phyloP scores from a whole-genome alignment of 2,888 invertebrate species.

The Drosophila affinis region DNA sequence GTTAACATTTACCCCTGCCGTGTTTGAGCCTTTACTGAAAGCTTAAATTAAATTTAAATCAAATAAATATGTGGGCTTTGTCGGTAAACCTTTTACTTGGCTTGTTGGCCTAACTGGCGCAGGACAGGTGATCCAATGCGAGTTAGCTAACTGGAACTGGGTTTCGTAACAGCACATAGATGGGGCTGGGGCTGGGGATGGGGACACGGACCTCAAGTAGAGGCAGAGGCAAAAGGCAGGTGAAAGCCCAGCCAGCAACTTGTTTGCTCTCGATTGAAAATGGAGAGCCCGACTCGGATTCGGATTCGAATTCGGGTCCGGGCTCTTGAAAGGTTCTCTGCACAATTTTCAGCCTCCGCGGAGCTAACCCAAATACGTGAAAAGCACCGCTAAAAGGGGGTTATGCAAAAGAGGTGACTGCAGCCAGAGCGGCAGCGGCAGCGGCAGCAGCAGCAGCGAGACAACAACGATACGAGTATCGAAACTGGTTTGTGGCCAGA shows the following conservation, averaged over 20 bases:
- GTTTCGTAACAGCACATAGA: constrained; percentile 54
- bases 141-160: constrained; percentile 29
- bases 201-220: constrained; percentile 21
- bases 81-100: neutral
- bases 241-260: constrained; percentile 59
- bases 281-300: constrained; percentile 32
- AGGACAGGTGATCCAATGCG: constrained; percentile 30
- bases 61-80: neutral
- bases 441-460: constrained; percentile 8
- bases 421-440: constrained; percentile 6
- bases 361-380: constrained; percentile 48
- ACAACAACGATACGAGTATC: constrained; percentile 33
- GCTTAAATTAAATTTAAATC: neutral
- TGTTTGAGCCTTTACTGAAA: neutral
- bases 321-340: constrained; percentile 39
- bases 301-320: neutral
- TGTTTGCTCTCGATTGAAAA: constrained; percentile 47
- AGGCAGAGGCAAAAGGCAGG: constrained; percentile 14
- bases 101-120: neutral
- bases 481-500: constrained; percentile 72
- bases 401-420: constrained; percentile 64
- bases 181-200: neutral
- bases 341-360: constrained; percentile 7
- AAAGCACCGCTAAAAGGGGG: constrained; percentile 53
- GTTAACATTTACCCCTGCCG: neutral